Evolutionary conservation across 2,113 vertebrate species (phyloP).

Genomic region (Sorex fumeus): DNA sequence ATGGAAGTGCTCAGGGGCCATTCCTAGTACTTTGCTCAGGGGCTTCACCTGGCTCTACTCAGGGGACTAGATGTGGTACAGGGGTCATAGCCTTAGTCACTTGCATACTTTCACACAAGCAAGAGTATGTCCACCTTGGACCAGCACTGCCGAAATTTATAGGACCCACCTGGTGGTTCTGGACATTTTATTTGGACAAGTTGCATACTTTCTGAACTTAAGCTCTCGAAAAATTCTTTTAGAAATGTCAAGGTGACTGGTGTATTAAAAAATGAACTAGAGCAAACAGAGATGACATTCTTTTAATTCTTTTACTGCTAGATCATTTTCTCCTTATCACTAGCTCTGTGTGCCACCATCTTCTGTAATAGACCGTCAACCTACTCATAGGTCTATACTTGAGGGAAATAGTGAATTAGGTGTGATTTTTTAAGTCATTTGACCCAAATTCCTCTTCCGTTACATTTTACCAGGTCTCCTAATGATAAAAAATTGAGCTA

Average conservation of each 20-base stretch:
- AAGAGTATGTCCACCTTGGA: background rate
- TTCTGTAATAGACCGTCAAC: slow-evolving; percentile 30
- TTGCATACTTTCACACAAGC: background rate
- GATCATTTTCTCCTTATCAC: slow-evolving; percentile 82
- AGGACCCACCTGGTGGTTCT: background rate
- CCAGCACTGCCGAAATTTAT: slow-evolving; percentile 4
- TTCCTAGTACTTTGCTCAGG: no score
- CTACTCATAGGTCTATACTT: background rate
- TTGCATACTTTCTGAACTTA: slow-evolving; percentile 84
- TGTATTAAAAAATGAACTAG: slow-evolving; percentile 80
- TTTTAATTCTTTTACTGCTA: slow-evolving; percentile 83
- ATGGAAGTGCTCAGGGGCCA: no score
- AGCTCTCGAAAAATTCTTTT: slow-evolving; percentile 87
- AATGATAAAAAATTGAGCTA: background rate
- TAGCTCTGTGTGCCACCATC: slow-evolving; percentile 48
- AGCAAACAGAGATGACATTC: slow-evolving; percentile 88
- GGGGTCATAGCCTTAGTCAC: no score
- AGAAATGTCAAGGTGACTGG: slow-evolving; percentile 88
- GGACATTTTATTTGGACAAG: slow-evolving; percentile 75
- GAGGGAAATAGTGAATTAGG: slow-evolving; percentile 48
- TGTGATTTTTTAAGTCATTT: background rate
- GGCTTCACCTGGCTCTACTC: no score
- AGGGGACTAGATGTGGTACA: no score
- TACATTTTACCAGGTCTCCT: background rate
- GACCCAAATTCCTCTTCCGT: background rate